Evolutionary conservation across 2,113 vertebrate species (phyloP), one percentile per base, ranked within the genome.

Genomic region (Mirza zaza): DNA sequence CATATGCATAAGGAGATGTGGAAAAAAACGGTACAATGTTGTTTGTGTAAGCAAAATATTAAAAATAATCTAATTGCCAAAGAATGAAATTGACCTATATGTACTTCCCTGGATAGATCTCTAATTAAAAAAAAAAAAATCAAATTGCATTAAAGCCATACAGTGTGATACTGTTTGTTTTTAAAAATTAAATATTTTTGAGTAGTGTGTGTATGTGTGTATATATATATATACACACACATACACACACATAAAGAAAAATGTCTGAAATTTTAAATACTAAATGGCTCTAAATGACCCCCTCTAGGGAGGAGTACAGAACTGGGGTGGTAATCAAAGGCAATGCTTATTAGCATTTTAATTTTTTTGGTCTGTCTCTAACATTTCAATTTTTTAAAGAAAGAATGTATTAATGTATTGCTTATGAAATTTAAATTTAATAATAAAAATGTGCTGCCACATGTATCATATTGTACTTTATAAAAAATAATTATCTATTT

Each of bases 401-500:
- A 20, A 90, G 25, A 13, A 36, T 89, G 0, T 63, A 27, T 73
- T 76, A 55, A 48, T 87, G 6, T 84, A 34, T 94, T 86, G 29
- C 34, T 79, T 91, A 9, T 84, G 39, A 48, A 81, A 65, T 88
- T 95, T 93, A 87, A 91, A 93, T 79, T 27, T 83, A 67, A 55
- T 63, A 91, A 81, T 92, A 91, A 88, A 77, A 88, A 75, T 70
- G 9, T 70, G n/a, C n/a, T 50, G 50, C 25, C 32, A 34, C 9
- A 73, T 61, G 29, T 61, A 77, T 87, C 39, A 61, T 42, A 32
- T 52, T 80, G 3, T 87, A 73, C 48, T 86, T 27, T 89, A 23
- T 32, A 15, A 86, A 76, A 76, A 95, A 76, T 90, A 65, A 59
- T 36, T 71, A 65, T 23, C 52, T 65, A 8, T 82, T 18, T 70